Base-by-base conservation (phyloP, 2,113 vertebrate genomes). In the Catharus minimus region DNA sequence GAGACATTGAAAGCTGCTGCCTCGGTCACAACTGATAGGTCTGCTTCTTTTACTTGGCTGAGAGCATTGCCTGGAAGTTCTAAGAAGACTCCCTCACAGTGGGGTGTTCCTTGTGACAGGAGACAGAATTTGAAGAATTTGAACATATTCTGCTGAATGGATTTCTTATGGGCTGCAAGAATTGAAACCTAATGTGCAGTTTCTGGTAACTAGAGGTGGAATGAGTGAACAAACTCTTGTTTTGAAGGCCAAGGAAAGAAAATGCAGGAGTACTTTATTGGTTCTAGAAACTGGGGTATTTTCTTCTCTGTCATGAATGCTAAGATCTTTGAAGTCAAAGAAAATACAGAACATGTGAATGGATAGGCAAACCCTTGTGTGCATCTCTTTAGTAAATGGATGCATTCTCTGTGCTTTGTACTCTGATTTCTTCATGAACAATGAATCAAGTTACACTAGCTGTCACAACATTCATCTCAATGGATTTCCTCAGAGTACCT, bases 321-420 rank as follows among this genome's bases (percentile, higher is more conserved):
- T 9, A 72, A 77, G 30, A 33, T 46, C 57, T 88, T 75, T 44
- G 28, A 84, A 90, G 68, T 68, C 21, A 60, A 46, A 86, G 79
- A 56, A 91, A 83, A 38, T 38, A 18, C 20, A 72, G 68, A 93
- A 75, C 28, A 81, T 66, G 26, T 88, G 90, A 88, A 94, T 92
- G 76, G 50, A 55, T 81, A 11, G 53, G 11, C 90, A 75, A 82
- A 72, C 27, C 72, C 52, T 86, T 2, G 4, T 67, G 53, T 86
- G 69, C 76, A 55, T 86, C 69, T 84, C 68, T 38, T 50, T 77
- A 75, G 68, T 80, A 86, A 92, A 83, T 65, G 61, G 53, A 8
- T 81, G 69, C n/a, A n/a, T 95, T 95, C 62, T 95, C 57, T 82
- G 19, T 77, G 92, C 61, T 93, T 80, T 93, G 72, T 95, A 7